These are phyloP conservation scores for Prunella fulvescens DNA, from an alignment of 2,113 vertebrate species.

Conservation along the genomic window DNA sequence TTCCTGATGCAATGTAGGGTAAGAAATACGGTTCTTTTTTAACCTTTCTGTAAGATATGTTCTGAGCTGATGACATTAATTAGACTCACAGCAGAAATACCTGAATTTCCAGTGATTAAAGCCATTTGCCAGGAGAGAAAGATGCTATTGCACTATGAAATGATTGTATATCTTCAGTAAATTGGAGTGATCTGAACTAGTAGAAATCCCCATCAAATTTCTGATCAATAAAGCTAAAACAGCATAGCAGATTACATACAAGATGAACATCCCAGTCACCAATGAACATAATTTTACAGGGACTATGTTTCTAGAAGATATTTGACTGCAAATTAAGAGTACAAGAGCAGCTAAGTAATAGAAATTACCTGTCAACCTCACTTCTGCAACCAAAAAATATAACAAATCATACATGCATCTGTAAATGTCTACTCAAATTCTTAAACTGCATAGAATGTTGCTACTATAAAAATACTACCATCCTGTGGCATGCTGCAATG, in stretches of 20 bases:
- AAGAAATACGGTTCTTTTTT: conserved; percentile 57
- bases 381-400: neutral
- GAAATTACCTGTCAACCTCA: neutral
- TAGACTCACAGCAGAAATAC: neutral
- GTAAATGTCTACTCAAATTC: neutral
- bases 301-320: neutral
- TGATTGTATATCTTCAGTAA: neutral
- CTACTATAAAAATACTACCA: neutral
- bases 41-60: neutral
- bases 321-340: neutral
- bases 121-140: neutral
- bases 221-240: neutral
- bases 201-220: neutral
- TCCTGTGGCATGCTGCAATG: neutral
- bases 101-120: neutral
- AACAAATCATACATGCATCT: neutral
- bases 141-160: neutral
- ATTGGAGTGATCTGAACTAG: neutral
- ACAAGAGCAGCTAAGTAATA: neutral
- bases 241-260: neutral
- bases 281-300: neutral
- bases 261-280: neutral
- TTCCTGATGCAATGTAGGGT: conserved; percentile 81
- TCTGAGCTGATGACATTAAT: neutral
- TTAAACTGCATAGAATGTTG: neutral